Evolutionary conservation across 2,113 vertebrate species (phyloP).

Genomic region (Periophthalmodon schlosseri): DNA sequence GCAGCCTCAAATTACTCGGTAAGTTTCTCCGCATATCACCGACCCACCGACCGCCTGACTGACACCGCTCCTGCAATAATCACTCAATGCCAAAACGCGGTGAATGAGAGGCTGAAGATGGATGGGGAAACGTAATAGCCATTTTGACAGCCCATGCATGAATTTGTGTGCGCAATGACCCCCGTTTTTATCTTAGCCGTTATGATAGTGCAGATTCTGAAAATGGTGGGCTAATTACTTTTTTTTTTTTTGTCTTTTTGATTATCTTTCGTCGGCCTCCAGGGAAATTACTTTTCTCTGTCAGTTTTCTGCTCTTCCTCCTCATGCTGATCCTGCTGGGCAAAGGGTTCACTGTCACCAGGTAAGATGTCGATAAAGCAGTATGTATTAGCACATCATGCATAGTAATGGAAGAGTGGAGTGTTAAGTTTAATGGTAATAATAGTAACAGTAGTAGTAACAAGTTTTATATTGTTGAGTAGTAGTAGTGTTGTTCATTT

Average conservation of each 20-base stretch:
- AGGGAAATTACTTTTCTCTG: conserved; percentile 93
- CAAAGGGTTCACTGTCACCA: conserved; percentile 94
- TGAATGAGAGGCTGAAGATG: conserved; percentile 41
- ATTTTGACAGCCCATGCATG: conserved; percentile 23
- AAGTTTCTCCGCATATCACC: conserved; percentile 54
- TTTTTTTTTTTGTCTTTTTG: conserved; percentile 30
- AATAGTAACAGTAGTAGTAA: not conserved
- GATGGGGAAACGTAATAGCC: conserved; percentile 19
- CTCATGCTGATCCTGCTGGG: conserved; percentile 92
- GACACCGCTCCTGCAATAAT: conserved; percentile 38
- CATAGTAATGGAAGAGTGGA: not conserved
- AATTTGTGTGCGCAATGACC: conserved; percentile 48
- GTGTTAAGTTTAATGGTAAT: not conserved
- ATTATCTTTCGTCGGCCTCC: conserved; percentile 53
- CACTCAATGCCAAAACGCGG: conserved; percentile 28
- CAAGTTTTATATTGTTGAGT: not conserved
- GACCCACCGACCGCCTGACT: conserved; percentile 24
- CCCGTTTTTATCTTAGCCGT: conserved; percentile 47
- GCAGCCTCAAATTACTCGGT: conserved; percentile 89
- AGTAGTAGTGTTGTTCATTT: not conserved
- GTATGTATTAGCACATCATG: not conserved
- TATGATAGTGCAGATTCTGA: conserved; percentile 57
- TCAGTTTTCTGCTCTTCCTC: conserved; percentile 92
- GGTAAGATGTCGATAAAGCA: conserved; percentile 54
- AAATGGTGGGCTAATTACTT: conserved; percentile 69